Base-by-base conservation (phyloP, 1,140 invertebrate species). In the Metopolophium dirhodum region DNA sequence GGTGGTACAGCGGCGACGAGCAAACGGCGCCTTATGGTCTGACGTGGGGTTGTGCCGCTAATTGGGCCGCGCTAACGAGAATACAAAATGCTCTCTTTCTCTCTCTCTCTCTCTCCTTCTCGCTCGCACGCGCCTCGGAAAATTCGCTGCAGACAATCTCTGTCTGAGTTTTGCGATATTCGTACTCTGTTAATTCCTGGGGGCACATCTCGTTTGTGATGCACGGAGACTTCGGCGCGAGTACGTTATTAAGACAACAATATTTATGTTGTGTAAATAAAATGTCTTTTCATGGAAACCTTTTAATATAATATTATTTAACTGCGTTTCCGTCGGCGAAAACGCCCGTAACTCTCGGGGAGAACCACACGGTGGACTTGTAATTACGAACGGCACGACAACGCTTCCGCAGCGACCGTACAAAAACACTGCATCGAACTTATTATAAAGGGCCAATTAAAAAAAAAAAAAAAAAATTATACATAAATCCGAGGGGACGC, bases 11-110 rank as follows among this genome's bases (percentile, higher is more conserved):
- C 61, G n/a, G 91, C 45, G 91, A 57, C 90, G 90, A 51, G 82
- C 68, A 51, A 83, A 83, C 68, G 91, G 91, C 91, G 91, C 91
- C 91, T 93, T 85, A 93, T 85, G 91, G 91, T 93, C 91, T 93
- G 91, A 86, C 91, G 82, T 86, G 77, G 49, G 91, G 77, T 45
- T 54, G 82, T 83, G 47, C 77, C 91, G 91, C 77, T 93, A 93
- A 93, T 93, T 93, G 91, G 91, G 49, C 91, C 37, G 77, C 91
- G 91, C 68, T 93, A 85, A 93, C 68, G 91, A 93, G 77, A 93
- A 93, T 85, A 93, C 91, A 93, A 93, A 93, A 93, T 51, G 82
- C 35, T 85, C 49, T 45, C 14, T n/a, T 7, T 45, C n/a, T 68
- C 37, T 90, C 57, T 45, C 51, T 54, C 35, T 18, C 49, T 22